Evolutionary conservation across 1,140 invertebrate genomes (phyloP), one percentile per base, ranked within the genome.

Genomic region (Tyrophagus putrescentiae): DNA sequence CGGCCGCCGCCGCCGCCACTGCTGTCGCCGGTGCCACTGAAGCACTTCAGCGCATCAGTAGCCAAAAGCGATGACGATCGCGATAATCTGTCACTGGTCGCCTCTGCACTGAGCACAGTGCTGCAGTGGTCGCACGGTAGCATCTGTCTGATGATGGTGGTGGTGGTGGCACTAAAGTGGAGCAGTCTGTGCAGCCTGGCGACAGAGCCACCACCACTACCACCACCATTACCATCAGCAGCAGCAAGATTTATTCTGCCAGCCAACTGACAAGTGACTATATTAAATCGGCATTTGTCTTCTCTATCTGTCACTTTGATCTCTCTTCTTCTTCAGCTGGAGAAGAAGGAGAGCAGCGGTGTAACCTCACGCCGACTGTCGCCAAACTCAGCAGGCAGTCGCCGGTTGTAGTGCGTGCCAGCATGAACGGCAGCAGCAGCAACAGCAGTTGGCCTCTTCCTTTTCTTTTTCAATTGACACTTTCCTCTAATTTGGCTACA

Each of bases 241-340:
- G n/a, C n/a, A 48, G 21, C 6, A 7, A 7, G 45, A 48, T 48
- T 48, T 48, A 48, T 48, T 48, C 45, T 21, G 45, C 21, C 31
- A 50, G 11, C 16, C 45, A 42, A 23, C 28, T 27, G 52, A 48
- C 45, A 48, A 48, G 45, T 48, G 45, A 48, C 45, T 54, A 54
- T 27, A 54, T 54, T 54, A 54, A 54, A 54, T 31, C 52, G n/a
- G 25, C 52, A 54, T 54, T 54, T 54, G 52, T 54, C 52, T 54
- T 54, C 1, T 27, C 23, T 27, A 6, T 27, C 5, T 27, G 6
- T 7, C 18, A 48, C 18, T 18, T 39, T 13, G 21, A 48, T 48
- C 45, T 25, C n/a, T n/a, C n/a, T n/a, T n/a, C n/a, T n/a, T n/a
- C n/a, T n/a, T n/a, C n/a, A n/a, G n/a, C n/a, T n/a, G n/a, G n/a